Evolutionary conservation across 1,140 invertebrate genomes (phyloP), one percentile per base, ranked within the genome.

Genomic region (Plodia interpunctella): DNA sequence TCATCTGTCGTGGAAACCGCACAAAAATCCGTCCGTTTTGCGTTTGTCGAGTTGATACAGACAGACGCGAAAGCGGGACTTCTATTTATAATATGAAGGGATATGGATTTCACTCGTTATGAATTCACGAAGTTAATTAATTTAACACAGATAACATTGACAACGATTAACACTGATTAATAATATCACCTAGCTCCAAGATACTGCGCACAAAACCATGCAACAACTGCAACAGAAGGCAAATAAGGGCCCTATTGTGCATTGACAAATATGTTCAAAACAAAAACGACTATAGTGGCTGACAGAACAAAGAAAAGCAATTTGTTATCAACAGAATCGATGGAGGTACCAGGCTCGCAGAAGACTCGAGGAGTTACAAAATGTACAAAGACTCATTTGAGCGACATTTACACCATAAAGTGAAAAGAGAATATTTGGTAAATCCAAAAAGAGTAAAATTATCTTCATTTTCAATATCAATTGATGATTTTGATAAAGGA

Each of bases 321-420:
- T 84, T 87, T 84, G 80, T 83, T 84, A 86, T 86, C 78, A 81
- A 76, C 72, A 70, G 78, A 77, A 83, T 82, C 78, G 80, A 76
- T 78, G 74, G 63, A 64, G 65, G 74, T 74, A 80, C 82, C 74
- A 81, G 78, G 68, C 44, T 55, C 68, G 55, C 73, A 85, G 72
- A 63, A 80, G 65, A 62, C 55, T 52, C 61, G 61, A 73, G 64
- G 73, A 81, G 75, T 68, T 81, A 75, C 72, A 76, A 72, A 75
- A 76, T 72, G 68, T 76, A 73, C 76, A 78, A 53, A 44, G 38
- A 44, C 38, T 44, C 38, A 44, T 44, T 44, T 17, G 38, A n/a
- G 38, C 38, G 15, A 17, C 38, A 44, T 44, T 44, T 44, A 44
- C 38, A 44, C 38, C 38, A 17, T 17, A 44, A 25, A 6, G 21